These are phyloP conservation scores for Brachirus orientalis DNA, from an alignment of 2,113 vertebrate genomes.

Conservation along the genomic window DNA sequence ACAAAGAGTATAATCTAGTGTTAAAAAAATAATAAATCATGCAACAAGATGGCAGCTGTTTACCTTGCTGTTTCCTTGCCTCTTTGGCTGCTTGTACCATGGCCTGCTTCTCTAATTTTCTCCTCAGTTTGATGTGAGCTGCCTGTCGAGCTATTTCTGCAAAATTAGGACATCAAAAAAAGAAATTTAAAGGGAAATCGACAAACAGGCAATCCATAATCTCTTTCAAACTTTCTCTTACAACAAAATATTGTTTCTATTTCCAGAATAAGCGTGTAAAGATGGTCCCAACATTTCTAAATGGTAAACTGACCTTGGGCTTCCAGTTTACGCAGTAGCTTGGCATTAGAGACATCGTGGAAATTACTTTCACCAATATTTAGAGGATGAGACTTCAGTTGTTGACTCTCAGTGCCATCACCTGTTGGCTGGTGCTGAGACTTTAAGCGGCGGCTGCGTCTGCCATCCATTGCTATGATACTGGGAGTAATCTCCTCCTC, in stretches of 20 bases:
- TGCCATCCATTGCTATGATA: slow-evolving; percentile 91
- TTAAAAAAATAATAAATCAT: background rate
- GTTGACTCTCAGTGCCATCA: slow-evolving; percentile 74
- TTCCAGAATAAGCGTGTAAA: too few species aligned
- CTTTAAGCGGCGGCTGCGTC: slow-evolving; percentile 85
- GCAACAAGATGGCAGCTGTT: slow-evolving; percentile 12
- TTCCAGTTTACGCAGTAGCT: slow-evolving; percentile 91
- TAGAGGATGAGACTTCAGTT: slow-evolving; percentile 83
- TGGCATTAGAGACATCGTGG: slow-evolving; percentile 83
- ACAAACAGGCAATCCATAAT: background rate
- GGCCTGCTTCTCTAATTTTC: slow-evolving; percentile 94
- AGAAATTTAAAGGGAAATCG: slow-evolving; percentile 1
- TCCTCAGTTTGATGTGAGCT: slow-evolving; percentile 93
- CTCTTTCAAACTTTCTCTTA: background rate
- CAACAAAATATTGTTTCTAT: too few species aligned
- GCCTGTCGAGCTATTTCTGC: slow-evolving; percentile 96
- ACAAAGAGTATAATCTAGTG: background rate
- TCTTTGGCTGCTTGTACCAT: slow-evolving; percentile 93
- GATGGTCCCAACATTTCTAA: background rate
- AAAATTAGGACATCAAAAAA: slow-evolving; percentile 32
- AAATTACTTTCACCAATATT: slow-evolving; percentile 83
- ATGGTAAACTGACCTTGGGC: slow-evolving; percentile 87
- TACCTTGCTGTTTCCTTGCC: slow-evolving; percentile 93
- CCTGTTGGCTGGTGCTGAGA: slow-evolving; percentile 76
- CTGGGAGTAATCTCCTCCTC: slow-evolving; percentile 88